Evolutionary conservation across 2,113 vertebrate genomes (phyloP), one percentile per base, ranked within the genome.

Genomic region (Oreotragus oreotragus): DNA sequence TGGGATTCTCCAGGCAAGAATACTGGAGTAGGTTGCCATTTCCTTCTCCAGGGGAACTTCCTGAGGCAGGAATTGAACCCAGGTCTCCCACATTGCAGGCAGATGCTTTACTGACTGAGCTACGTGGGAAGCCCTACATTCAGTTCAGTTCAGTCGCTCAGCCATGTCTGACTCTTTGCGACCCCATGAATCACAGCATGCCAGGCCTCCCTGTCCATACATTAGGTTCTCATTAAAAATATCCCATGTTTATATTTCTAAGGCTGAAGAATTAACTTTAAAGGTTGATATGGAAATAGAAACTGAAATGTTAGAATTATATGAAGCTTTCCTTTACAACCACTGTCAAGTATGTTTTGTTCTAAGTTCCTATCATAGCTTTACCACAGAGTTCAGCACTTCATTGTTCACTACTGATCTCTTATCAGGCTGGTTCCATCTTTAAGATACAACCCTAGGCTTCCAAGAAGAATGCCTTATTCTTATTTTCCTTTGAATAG

Each of bases 201-300:
- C 25, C 57, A 58, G 57, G 25, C 10, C 25, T 12, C 57, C 10
- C 57, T 12, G 57, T 58, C 57, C 25, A 58, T 27, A 58, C 25
- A 90, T 58, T 83, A 84, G 55, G 55, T 30, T 90, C 39, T 84
- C 21, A 95, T 47, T 53, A 76, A 96, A 90, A 96, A 95, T 47
- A 90, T 36, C 27, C 45, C 23, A 60, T 28, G 73, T 57, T 92
- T 95, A 97, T 93, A 79, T 88, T 79, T 94, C 62, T 79, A 97
- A 84, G 76, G 83, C 66, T 89, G 28, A 77, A 62, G 45, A 92
- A 79, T 90, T 45, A 49, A 95, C 17, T 53, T 92, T 73, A 83
- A 96, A 85, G 45, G 23, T 12, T 51, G 89, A 93, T 21, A 27
- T 70, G 19, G 57, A 83, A 84, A 55, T 25, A 84, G 70, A 83